A percentile compares a stretch with the other conserved stretches of the same genome.
These are phyloP conservation scores for Actinopyga echinites DNA, from an alignment of 53 echinoderm and acorn worm species.

Conservation along the genomic window DNA sequence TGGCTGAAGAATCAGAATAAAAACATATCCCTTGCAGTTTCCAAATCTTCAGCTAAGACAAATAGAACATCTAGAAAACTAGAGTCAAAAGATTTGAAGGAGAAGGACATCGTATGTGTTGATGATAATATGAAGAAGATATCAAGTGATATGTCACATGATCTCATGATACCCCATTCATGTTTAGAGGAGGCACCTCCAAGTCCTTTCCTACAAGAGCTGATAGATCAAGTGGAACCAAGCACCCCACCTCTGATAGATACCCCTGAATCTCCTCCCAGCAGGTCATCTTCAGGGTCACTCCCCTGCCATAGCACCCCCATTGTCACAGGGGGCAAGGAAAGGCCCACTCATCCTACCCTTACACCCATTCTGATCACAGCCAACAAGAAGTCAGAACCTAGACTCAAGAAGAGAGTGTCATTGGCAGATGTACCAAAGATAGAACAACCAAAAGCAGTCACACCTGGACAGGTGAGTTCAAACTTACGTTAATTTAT, in stretches of 20 bases:
- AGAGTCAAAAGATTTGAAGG: no score
- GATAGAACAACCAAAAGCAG: background rate
- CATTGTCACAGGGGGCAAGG: background rate
- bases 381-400: background rate
- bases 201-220: slow-evolving; percentile 20
- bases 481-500: no score
- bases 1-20: slow-evolving; percentile 55
- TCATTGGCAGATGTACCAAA: background rate
- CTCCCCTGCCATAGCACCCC: slow-evolving; percentile 29
- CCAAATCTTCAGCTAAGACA: background rate
- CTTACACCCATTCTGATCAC: slow-evolving; percentile 26
- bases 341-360: background rate
- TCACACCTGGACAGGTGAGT: slow-evolving; percentile 25
- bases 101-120: background rate
- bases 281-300: background rate
- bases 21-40: background rate
- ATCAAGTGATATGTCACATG: background rate
- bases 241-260: background rate
- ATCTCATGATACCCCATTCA: background rate
- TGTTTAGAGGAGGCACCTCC: slow-evolving; percentile 5
- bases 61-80: no score
- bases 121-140: background rate
- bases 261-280: background rate
- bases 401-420: background rate
- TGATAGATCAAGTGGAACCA: slow-evolving; percentile 22